Base-by-base conservation (phyloP, 2,113 vertebrate genomes). In the Narcine bancroftii region DNA sequence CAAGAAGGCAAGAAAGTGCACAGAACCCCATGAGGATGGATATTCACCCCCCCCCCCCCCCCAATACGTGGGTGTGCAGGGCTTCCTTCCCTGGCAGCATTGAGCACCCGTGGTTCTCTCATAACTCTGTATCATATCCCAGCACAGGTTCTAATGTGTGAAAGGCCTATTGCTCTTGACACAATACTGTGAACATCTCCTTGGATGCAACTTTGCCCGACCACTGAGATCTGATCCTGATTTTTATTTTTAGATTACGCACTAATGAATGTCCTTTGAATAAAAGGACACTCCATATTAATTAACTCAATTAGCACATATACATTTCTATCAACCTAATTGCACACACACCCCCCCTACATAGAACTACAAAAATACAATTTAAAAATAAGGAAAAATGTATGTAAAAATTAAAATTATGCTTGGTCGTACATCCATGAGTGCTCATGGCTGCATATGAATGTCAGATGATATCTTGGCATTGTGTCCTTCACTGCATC, bases 221-320 rank as follows among this genome's bases (percentile, higher is more conserved):
- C 50, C 50, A 4, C 81, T 85, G 81, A 87, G 81, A 36, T 85
- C 47, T 13, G 53, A 87, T 29, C 7, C 81, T 36, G 53, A 5
- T n/a, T 87, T 85, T 85, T 56, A 85, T 85, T 85, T 85, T 85
- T 85, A 85, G 33, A 85, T 85, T 53, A 85, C 26, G 60, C 81
- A 87, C 17, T 87, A 87, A 87, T 87, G 81, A 87, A 53, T 87
- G 36, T 87, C 53, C 15, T 87, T 87, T 87, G 81, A 87, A 87
- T 63, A 36, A 87, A 60, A 87, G 81, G 53, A 87, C 81, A 87
- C 33, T 39, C 15, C 19, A n/a, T 87, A n/a, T 87, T 87, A 87
- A 87, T 87, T 87, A 87, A 56, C 29, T 53, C 11, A 87, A 36
- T 87, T 60, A 36, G 81, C 53, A 60, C 33, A n/a, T n/a, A 36